A percentile compares a stretch with the other conserved stretches of the same genome.
Evolutionary conservation across 2,888 invertebrate species (phyloP).

Genomic region (Dicycla oo): DNA sequence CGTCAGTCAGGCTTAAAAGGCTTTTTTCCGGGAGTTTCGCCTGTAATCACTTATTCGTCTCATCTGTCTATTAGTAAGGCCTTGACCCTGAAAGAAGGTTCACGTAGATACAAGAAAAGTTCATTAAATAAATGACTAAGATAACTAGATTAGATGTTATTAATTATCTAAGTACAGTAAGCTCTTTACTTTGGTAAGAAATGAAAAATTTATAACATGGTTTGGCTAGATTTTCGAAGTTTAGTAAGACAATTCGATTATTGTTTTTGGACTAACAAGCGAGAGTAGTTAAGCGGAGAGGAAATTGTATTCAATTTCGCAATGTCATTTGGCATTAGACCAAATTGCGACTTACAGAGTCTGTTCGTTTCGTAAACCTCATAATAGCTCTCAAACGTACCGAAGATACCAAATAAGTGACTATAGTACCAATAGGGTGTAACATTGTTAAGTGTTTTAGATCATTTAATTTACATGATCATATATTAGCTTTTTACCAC

Average conservation of each 20-base stretch:
- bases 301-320: conserved; percentile 69
- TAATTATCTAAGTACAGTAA: conserved; percentile 31
- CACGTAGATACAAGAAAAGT: conserved; percentile 9
- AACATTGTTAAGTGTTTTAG: neutral
- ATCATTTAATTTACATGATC: too few species aligned
- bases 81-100: conserved; percentile 26
- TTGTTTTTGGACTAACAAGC: conserved; percentile 37
- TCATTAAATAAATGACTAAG: conserved; percentile 11
- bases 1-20: conserved; percentile 46
- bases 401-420: conserved; percentile 26
- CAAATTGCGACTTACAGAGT: conserved; percentile 69
- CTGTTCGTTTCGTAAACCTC: conserved; percentile 51
- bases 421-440: neutral
- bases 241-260: conserved; percentile 36
- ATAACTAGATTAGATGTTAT: conserved; percentile 12
- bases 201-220: too few species aligned
- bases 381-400: conserved; percentile 57
- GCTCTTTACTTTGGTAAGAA: conserved; percentile 5
- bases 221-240: neutral
- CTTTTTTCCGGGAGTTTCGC: conserved; percentile 42
- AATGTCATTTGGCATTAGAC: conserved; percentile 74
- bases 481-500: too few species aligned
- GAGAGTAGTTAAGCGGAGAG: conserved; percentile 36
- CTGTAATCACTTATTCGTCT: conserved; percentile 49
- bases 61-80: conserved; percentile 33